phyloP scores from a whole-genome alignment of 2,797 vertebrate genomes.

The Lemur catta region DNA sequence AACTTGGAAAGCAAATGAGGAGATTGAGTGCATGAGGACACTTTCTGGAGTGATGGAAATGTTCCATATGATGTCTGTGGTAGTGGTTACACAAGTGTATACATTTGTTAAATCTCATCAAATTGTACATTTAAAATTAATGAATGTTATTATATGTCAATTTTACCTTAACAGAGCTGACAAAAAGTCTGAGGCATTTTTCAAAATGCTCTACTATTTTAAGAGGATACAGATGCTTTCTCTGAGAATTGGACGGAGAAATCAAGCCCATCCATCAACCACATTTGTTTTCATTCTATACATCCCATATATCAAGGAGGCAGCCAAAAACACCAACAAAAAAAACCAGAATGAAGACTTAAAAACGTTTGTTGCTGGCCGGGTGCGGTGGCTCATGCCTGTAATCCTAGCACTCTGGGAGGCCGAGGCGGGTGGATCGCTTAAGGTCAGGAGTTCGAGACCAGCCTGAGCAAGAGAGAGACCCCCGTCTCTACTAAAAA shows the following conservation, averaged over 20 bases:
- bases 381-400: no score
- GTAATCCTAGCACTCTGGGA: no score
- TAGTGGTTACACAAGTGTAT: background rate
- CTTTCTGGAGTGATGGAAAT: background rate
- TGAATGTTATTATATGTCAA: background rate
- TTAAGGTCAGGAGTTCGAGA: no score
- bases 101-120: background rate
- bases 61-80: background rate
- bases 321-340: background rate
- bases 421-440: no score
- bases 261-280: background rate
- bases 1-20: background rate
- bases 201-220: background rate
- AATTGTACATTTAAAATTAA: background rate
- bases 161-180: background rate
- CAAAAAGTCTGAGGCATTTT: background rate
- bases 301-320: background rate
- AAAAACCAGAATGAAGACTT: background rate
- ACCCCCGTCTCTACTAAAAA: no score
- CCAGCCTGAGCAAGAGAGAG: no score
- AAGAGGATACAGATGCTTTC: background rate
- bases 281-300: background rate
- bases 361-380: background rate
- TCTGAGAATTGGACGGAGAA: background rate
- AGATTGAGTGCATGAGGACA: background rate